Evolutionary conservation across 2,113 vertebrate genomes (phyloP).

Genomic region (Ophiodon elongatus): DNA sequence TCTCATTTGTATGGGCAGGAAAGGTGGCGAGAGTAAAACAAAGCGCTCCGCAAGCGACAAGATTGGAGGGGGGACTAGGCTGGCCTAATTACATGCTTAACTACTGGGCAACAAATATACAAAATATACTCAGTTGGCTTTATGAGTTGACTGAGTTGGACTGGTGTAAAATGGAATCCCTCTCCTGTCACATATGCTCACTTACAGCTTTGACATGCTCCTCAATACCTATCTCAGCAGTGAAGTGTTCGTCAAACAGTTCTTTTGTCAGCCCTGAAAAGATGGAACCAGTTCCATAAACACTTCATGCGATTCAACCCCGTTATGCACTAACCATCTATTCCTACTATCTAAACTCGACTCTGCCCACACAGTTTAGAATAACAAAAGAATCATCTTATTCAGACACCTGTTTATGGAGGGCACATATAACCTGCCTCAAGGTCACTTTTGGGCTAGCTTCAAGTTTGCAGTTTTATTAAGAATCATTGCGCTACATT

Average conservation of each 20-base stretch:
- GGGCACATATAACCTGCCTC: neutral
- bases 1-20: no score
- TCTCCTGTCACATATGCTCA: no score
- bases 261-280: neutral
- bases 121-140: no score
- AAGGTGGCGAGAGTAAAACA: no score
- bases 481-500: neutral
- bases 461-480: neutral
- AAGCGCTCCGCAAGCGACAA: no score
- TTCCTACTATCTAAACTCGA: neutral
- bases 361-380: neutral
- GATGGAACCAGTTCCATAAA: neutral
- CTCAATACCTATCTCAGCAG: neutral
- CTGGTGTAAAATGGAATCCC: no score
- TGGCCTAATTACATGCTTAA: no score
- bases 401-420: neutral
- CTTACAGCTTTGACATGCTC: neutral
- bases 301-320: neutral
- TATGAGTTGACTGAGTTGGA: no score
- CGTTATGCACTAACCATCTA: neutral
- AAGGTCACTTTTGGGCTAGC: neutral
- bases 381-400: neutral
- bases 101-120: no score
- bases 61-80: no score
- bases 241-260: neutral